phyloP scores from a whole-genome alignment of 2,113 vertebrate species.

The Rostratula benghalensis region DNA sequence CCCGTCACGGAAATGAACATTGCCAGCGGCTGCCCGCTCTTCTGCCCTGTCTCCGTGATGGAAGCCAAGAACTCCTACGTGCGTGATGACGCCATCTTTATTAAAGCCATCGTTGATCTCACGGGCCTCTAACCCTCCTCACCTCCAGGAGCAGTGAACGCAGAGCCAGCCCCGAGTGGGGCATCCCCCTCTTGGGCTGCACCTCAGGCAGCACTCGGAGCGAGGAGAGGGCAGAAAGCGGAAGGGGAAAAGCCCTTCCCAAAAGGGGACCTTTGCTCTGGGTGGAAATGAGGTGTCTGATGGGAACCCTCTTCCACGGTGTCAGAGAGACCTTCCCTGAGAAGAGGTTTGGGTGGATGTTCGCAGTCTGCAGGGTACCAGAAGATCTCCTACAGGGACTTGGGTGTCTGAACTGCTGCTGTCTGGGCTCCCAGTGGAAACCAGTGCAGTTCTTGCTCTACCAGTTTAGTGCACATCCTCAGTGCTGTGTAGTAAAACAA shows the following conservation, averaged over 20 bases:
- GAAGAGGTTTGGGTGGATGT: not conserved
- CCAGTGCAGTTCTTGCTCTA: not conserved
- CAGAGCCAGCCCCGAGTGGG: not conserved
- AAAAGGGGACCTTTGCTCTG: not conserved
- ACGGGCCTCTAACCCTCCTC: slow-evolving; percentile 79
- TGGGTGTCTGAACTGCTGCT: not conserved
- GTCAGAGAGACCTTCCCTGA: not conserved
- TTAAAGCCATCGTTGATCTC: slow-evolving; percentile 96
- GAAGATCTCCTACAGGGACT: not conserved
- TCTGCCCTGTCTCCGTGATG: slow-evolving; percentile 90
- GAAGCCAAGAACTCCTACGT: slow-evolving; percentile 89
- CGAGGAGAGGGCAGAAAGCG: not conserved
- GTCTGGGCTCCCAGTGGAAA: not conserved
- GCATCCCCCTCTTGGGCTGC: not conserved
- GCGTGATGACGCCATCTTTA: slow-evolving; percentile 91
- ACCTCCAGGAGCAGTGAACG: not conserved
- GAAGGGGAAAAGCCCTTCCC: not conserved
- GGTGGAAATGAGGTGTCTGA: not conserved
- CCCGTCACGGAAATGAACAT: slow-evolving; percentile 95
- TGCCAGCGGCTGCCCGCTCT: slow-evolving; percentile 95
- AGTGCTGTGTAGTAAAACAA: not conserved
- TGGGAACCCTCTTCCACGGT: not conserved
- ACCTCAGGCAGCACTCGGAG: not conserved
- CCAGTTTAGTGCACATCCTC: not conserved
- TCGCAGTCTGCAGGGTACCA: not conserved